Conservation (phyloP, 2,888 invertebrate genomes). For the Tinea pellionella region DNA sequence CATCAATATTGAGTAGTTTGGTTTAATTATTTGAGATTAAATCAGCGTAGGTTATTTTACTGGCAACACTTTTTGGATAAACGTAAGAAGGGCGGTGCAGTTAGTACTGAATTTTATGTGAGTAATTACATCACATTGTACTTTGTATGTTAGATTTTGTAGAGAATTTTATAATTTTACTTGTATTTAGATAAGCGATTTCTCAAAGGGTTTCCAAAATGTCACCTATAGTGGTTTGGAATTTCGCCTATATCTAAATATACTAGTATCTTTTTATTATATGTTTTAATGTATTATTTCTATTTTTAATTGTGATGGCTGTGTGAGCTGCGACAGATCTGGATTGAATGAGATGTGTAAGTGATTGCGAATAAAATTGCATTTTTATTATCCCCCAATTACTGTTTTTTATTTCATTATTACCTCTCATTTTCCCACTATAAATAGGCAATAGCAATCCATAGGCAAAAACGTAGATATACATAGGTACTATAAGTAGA, state of each 20-base stretch:
- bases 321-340: slow-evolving; percentile 11
- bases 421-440: no score
- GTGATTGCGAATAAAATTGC: background rate
- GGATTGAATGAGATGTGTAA: slow-evolving; percentile 9
- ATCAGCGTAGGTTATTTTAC: slow-evolving; percentile 2
- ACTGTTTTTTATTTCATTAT: background rate
- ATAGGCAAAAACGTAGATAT: no score
- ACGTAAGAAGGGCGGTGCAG: background rate
- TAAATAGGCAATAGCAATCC: no score
- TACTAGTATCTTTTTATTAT: background rate
- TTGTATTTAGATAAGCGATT: background rate
- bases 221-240: no score
- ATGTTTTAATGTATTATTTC: background rate
- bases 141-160: no score
- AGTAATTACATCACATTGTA: background rate
- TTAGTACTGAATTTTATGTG: background rate
- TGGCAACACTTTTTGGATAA: background rate
- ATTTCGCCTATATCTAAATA: background rate
- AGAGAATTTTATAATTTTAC: background rate
- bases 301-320: slow-evolving; percentile 7
- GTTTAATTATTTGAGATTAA: slow-evolving; percentile 7
- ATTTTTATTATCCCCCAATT: background rate
- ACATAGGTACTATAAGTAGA: no score
- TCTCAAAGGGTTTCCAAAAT: no score
- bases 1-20: slow-evolving; percentile 9